Evolutionary conservation across 30 jellyfish, hydroid and myxozoan genomes (phyloP).

Genomic region (Pseudorhiza aurosa): DNA sequence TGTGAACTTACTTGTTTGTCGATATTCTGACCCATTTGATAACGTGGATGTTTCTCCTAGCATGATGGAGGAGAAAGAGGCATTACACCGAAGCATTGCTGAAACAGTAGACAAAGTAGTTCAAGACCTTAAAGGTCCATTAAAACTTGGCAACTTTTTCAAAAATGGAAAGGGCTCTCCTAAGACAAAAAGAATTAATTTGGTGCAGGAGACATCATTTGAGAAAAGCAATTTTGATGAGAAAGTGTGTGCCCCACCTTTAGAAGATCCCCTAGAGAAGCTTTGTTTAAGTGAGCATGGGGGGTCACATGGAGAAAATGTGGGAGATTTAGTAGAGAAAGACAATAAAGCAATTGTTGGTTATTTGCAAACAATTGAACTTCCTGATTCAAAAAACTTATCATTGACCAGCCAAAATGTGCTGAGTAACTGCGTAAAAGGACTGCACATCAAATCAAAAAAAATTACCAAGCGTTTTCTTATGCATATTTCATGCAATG

Average conservation of each 20-base stretch:
- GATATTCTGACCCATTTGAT: conserved; percentile 18
- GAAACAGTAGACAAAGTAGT: conserved; percentile 62
- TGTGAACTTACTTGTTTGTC: conserved; percentile 13
- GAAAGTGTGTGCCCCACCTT: background rate
- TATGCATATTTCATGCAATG: conserved; percentile 54
- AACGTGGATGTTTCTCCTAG: background rate
- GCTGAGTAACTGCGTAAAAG: conserved; percentile 46
- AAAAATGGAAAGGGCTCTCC: background rate
- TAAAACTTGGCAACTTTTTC: conserved; percentile 30
- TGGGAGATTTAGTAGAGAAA: background rate
- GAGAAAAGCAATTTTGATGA: background rate
- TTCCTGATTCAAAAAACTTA: conserved; percentile 56
- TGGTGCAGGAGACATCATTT: background rate
- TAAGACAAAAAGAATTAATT: background rate
- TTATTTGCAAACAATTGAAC: conserved; percentile 74
- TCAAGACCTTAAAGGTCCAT: conserved; percentile 26
- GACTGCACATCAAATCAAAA: conserved; percentile 34
- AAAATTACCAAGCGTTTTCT: conserved; percentile 34
- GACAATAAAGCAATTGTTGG: conserved; percentile 48
- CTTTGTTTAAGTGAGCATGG: background rate
- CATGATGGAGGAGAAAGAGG: conserved; percentile 26
- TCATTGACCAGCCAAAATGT: conserved; percentile 64
- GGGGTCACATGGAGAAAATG: background rate
- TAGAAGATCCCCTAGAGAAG: background rate
- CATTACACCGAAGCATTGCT: conserved; percentile 20